These are phyloP conservation scores for Echeneis naucrates DNA, from an alignment of 2,797 vertebrate genomes.

Conservation along the genomic window DNA sequence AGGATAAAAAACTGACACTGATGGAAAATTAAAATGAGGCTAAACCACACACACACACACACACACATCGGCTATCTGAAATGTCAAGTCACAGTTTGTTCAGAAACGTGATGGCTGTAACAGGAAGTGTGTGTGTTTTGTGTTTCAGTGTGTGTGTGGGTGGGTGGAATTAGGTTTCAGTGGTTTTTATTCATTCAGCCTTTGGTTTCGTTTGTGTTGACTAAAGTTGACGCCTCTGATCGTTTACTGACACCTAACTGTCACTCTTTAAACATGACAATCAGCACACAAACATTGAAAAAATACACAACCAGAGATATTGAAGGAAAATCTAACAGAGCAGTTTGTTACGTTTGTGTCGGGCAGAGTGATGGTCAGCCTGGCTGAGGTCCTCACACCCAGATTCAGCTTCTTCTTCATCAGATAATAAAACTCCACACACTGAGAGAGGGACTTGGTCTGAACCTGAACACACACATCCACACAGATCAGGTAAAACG, in stretches of 20 bases:
- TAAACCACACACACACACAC: conserved; percentile 13
- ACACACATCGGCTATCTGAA: conserved; percentile 33
- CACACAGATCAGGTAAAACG: not conserved
- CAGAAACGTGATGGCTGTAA: conserved; percentile 31
- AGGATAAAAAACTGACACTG: not conserved
- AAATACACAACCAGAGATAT: no score
- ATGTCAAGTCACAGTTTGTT: conserved; percentile 54
- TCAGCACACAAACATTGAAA: no score
- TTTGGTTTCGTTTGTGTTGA: conserved; percentile 53
- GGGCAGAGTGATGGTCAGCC: conserved; percentile 50
- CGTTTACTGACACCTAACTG: not conserved
- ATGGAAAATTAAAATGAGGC: conserved; percentile 43
- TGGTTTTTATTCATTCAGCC: conserved; percentile 55
- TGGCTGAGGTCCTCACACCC: not conserved
- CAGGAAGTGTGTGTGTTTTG: conserved; percentile 62
- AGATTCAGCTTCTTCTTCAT: conserved; percentile 86
- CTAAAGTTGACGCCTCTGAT: not conserved
- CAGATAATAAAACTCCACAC: conserved; percentile 92
- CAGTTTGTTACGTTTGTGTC: conserved; percentile 33
- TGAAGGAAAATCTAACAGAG: no score
- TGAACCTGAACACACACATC: conserved; percentile 81
- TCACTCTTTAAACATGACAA: no score
- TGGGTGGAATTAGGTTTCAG: conserved; percentile 53
- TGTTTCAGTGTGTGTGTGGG: conserved; percentile 24
- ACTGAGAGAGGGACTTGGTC: conserved; percentile 90